These are phyloP conservation scores for Lampris megalopsis DNA, from an alignment of 2,113 vertebrate genomes.

Conservation along the genomic window DNA sequence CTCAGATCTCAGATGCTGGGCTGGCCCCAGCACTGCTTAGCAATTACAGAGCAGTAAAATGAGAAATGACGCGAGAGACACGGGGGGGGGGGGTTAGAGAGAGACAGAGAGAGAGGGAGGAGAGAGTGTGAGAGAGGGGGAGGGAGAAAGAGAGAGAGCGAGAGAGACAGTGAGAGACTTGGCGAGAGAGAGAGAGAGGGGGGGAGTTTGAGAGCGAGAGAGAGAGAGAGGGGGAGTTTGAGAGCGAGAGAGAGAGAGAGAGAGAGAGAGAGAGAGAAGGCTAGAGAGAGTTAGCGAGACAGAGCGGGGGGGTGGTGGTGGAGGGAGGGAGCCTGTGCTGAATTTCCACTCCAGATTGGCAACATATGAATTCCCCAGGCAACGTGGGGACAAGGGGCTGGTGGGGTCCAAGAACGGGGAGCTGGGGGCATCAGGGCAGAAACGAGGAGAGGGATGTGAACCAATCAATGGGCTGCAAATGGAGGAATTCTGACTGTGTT, in stretches of 20 bases:
- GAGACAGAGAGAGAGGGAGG: not conserved
- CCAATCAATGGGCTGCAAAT: not conserved
- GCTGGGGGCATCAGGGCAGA: not conserved
- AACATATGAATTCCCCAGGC: conserved; percentile 87
- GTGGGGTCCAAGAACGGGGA: conserved; percentile 25
- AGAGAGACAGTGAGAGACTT: conserved; percentile 15
- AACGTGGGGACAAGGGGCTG: conserved; percentile 49
- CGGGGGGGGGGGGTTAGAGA: conserved; percentile 43
- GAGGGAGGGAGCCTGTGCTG: conserved; percentile 79
- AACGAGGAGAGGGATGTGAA: not conserved
- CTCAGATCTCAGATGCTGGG: conserved; percentile 78
- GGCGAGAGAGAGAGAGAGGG: conserved; percentile 39
- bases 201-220: not conserved
- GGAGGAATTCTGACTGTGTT: too few relatives aligned
- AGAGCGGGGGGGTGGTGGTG: conserved; percentile 14
- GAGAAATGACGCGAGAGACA: conserved; percentile 59
- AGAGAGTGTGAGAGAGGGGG: not conserved
- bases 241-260: conserved; percentile 12
- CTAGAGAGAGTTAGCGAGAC: not conserved
- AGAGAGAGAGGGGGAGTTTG: conserved; percentile 38
- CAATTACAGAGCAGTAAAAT: conserved; percentile 86
- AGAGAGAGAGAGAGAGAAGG: not conserved
- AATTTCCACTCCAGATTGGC: conserved; percentile 88
- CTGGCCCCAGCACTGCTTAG: conserved; percentile 76
- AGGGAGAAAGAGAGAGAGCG: conserved; percentile 73